phyloP scores from a whole-genome alignment of 2,888 invertebrate genomes.

The Leptopilina myrica region DNA sequence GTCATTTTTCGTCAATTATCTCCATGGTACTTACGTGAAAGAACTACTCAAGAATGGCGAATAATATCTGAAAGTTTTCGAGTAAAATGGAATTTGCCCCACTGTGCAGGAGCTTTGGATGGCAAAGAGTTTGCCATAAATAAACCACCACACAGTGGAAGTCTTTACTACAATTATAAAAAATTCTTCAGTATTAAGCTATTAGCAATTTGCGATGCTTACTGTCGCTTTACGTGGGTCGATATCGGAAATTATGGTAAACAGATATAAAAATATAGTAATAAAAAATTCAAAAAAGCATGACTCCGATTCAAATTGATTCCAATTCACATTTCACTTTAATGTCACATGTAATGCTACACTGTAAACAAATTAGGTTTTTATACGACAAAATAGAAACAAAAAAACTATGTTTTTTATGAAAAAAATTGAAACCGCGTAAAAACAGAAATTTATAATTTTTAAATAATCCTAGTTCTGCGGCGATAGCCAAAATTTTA shows the following conservation, averaged over 20 bases:
- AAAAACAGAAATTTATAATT: too few relatives aligned
- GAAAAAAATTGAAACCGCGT: too few relatives aligned
- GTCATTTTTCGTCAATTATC: neutral
- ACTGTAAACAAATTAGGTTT: too few relatives aligned
- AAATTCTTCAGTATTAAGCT: conserved; percentile 7
- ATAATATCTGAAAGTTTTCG: neutral
- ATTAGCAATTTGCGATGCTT: conserved; percentile 2
- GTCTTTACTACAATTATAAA: conserved; percentile 5
- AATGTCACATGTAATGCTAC: too few relatives aligned
- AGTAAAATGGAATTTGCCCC: neutral
- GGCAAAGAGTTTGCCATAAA: too few relatives aligned
- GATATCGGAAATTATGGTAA: neutral
- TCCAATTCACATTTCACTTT: too few relatives aligned
- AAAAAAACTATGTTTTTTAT: too few relatives aligned
- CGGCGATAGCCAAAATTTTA: too few relatives aligned
- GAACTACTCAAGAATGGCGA: neutral
- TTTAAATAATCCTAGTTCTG: too few relatives aligned
- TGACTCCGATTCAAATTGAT: too few relatives aligned
- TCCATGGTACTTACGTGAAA: neutral
- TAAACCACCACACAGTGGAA: neutral
- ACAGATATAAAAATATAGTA: neutral
- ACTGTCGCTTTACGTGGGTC: neutral
- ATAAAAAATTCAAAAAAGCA: neutral
- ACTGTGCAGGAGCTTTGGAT: neutral
- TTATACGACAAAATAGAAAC: too few relatives aligned